phyloP scores from a whole-genome alignment of 1,140 invertebrate genomes.

The Rhyacophila brunnea region DNA sequence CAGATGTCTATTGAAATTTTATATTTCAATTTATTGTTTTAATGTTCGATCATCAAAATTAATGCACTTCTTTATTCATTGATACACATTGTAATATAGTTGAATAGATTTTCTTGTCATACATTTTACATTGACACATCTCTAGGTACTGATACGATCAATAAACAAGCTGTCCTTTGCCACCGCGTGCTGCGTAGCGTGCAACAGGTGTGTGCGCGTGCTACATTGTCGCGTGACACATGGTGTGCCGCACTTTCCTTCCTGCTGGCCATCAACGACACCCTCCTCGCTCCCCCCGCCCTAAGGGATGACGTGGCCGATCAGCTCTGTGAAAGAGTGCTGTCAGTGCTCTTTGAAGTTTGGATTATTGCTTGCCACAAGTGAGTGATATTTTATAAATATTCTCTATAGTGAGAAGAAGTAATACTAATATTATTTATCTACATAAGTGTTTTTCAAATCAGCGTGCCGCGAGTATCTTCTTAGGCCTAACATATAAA shows the following conservation, averaged over 20 bases:
- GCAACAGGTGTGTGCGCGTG: conserved; percentile 82
- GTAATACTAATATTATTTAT: no score
- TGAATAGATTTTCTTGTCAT: not conserved
- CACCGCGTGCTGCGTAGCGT: conserved; percentile 89
- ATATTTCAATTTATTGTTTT: no score
- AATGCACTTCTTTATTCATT: no score
- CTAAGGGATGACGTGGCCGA: conserved; percentile 93
- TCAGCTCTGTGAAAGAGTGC: conserved; percentile 89
- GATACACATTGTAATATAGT: not conserved
- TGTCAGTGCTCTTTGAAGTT: conserved; percentile 92
- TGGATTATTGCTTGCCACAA: conserved; percentile 87
- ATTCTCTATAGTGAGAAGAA: no score
- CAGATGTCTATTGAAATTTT: no score
- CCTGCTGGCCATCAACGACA: conserved; percentile 90
- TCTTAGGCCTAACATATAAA: no score
- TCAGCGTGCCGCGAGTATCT: no score
- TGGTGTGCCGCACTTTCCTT: conserved; percentile 91
- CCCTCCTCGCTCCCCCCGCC: conserved; percentile 85
- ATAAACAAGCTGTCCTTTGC: conserved; percentile 91
- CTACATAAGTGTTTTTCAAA: no score
- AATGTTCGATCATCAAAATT: no score
- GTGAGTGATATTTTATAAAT: no score
- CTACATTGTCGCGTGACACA: conserved; percentile 78
- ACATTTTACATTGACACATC: conserved; percentile 23
- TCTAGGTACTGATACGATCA: conserved; percentile 82